phyloP scores from a whole-genome alignment of 2,113 vertebrate species.

The Lynx canadensis region DNA sequence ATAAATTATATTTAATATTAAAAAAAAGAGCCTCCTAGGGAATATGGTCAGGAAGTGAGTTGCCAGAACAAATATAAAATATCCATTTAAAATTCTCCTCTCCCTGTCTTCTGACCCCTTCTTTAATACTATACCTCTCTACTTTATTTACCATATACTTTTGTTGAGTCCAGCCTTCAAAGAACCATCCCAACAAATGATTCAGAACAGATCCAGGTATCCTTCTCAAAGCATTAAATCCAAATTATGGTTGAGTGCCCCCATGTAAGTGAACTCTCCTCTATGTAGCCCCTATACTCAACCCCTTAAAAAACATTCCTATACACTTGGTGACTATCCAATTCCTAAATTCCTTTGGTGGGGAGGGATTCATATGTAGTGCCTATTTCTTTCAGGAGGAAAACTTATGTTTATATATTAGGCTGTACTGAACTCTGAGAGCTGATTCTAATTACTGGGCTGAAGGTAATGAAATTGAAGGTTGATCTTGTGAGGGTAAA shows the following conservation, averaged over 20 bases:
- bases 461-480: background rate
- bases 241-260: background rate
- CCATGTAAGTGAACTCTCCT: background rate
- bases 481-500: background rate
- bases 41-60: background rate
- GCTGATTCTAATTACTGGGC: background rate
- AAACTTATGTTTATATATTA: background rate
- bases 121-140: slow-evolving; percentile 11
- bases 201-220: background rate
- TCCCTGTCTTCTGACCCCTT: background rate
- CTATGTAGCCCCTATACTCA: background rate
- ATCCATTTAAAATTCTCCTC: background rate
- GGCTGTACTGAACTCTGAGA: background rate
- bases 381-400: background rate
- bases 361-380: background rate
- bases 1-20: no score
- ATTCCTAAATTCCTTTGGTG: background rate
- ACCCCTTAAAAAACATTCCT: background rate
- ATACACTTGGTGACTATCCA: background rate
- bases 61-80: background rate
- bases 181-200: background rate
- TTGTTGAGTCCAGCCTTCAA: slow-evolving; percentile 5
- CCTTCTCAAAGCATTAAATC: background rate
- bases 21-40: background rate
- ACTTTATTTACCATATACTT: background rate